A percentile compares a stretch with the other conserved stretches of the same genome.
These are phyloP conservation scores for Octomys mimax DNA, from an alignment of 2,797 vertebrate genomes.

Conservation along the genomic window DNA sequence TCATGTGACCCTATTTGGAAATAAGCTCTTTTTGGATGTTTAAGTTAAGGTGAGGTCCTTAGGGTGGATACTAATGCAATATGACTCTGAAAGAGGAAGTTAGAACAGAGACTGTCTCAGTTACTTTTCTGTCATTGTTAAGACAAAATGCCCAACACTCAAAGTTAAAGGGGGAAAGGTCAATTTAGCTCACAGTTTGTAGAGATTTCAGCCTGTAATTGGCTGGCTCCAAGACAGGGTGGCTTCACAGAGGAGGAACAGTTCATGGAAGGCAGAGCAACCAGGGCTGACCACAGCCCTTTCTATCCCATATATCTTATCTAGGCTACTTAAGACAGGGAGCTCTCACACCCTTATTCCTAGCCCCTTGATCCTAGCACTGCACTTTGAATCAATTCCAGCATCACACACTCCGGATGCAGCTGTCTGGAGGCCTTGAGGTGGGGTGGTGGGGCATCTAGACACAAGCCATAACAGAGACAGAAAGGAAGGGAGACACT, in stretches of 20 bases:
- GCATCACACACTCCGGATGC: background rate
- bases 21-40: constrained; percentile 18
- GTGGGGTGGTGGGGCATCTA: background rate
- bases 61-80: background rate
- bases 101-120: background rate
- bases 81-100: background rate
- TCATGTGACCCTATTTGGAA: background rate
- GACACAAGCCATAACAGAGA: background rate
- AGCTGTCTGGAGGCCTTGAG: background rate
- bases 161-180: too few species aligned
- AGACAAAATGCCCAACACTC: too few species aligned
- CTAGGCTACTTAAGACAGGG: too few species aligned
- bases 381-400: too few species aligned
- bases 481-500: background rate
- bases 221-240: too few species aligned
- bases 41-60: background rate
- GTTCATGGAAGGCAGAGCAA: background rate
- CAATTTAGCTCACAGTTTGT: too few species aligned
- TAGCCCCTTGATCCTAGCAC: too few species aligned
- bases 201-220: too few species aligned
- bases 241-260: too few species aligned
- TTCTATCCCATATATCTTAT: background rate
- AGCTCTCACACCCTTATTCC: too few species aligned
- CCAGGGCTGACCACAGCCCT: background rate
- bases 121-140: background rate